Evolutionary conservation across 2,113 vertebrate species (phyloP).

Genomic region (Cyrtonyx montezumae): DNA sequence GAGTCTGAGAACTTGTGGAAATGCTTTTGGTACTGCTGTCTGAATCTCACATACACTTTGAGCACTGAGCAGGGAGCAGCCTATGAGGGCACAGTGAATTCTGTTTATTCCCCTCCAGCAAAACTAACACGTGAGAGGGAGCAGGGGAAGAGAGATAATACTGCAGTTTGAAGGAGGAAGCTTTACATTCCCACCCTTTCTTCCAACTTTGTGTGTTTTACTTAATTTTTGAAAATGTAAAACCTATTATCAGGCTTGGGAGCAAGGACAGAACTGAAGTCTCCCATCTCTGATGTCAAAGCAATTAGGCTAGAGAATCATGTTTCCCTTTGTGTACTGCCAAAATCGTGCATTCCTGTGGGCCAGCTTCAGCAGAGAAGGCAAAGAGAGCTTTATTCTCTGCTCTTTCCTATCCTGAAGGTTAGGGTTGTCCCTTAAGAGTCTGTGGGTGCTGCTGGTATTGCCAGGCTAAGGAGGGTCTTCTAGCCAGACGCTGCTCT

Average conservation of each 20-base stretch:
- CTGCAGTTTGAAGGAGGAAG: neutral
- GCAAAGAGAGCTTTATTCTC: neutral
- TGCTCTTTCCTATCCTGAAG: neutral
- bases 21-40: neutral
- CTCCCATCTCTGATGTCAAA: neutral
- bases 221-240: neutral
- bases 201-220: neutral
- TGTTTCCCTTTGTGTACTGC: neutral
- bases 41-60: neutral
- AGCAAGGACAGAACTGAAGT: neutral
- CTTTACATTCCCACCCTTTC: neutral
- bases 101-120: accelerated
- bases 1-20: neutral
- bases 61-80: neutral
- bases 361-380: neutral
- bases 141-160: neutral
- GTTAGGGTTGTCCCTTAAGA: neutral
- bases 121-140: neutral
- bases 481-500: neutral
- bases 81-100: neutral
- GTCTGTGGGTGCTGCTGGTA: neutral
- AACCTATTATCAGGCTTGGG: neutral
- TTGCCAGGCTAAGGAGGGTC: neutral
- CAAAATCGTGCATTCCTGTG: neutral
- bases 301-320: neutral